Evolutionary conservation across 2,797 vertebrate species (phyloP), one percentile per base, ranked within the genome.

Genomic region (Thaleichthys pacificus): DNA sequence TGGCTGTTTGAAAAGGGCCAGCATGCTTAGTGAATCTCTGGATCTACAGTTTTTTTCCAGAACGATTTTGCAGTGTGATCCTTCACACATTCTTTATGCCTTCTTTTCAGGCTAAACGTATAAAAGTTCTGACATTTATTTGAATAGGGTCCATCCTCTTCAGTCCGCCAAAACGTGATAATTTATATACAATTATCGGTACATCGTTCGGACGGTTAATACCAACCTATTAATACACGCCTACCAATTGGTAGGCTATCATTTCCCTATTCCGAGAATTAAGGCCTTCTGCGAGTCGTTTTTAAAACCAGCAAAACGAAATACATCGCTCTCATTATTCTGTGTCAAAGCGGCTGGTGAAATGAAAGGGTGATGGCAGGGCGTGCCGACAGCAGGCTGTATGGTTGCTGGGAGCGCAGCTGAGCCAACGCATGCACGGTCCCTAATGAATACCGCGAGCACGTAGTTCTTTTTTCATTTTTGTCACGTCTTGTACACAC

Each of bases 401-500:
- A n/a, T 47, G 66, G 54, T 56, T 35, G 47, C 51, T 68, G 63
- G 56, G 64, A 67, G 65, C 38, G 32, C 64, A 67, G 65, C 54
- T 22, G 56, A 68, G 74, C 60, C 64, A 60, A 65, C 54, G 70
- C 42, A 28, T 28, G 69, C 24, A 17, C 51, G 30, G 56, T 68
- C 74, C 65, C 74, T 32, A 57, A 71, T 68, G 65, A 68, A 67
- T 68, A 54, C 38, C 56, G 17, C n/a, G 15, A 54, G 51, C 21
- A 15, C n/a, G 5, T 9, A 58, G 60, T 4, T 42, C 60, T 73
- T 65, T 76, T 82, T 68, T 85, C 72, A 80, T 87, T 81, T 78
- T 32, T 76, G 81, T 76, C 86, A 84, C 80, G 72, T 79, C 22
- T 61, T 63, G 68, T 49, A 38, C 30, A 77, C 61, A 22, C 56